A percentile compares a stretch with the other conserved stretches of the same genome.
These are phyloP conservation scores for Desoria tigrina DNA, from an alignment of 2,888 invertebrate genomes.

Conservation along the genomic window DNA sequence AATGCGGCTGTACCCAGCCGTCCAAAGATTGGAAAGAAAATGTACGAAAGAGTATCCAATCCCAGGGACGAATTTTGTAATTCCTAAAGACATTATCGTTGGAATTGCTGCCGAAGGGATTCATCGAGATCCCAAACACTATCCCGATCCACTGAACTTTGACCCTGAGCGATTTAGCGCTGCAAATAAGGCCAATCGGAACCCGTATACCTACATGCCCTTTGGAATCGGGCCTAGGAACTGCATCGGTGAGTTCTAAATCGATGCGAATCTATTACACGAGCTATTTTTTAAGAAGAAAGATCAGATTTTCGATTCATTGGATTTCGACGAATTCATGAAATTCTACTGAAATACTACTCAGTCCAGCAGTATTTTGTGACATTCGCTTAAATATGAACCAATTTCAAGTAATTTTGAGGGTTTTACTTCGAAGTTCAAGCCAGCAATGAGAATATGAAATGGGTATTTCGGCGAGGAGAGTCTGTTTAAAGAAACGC, in stretches of 20 bases:
- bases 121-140: conserved; percentile 31
- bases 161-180: conserved; percentile 38
- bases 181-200: conserved; percentile 22
- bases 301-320: too few species aligned
- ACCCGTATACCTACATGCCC: conserved; percentile 35
- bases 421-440: too few species aligned
- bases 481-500: too few species aligned
- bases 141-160: conserved; percentile 35
- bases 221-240: conserved; percentile 29
- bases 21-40: background rate
- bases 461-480: too few species aligned
- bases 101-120: conserved; percentile 3
- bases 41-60: conserved; percentile 11
- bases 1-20: background rate
- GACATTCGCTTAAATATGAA: too few species aligned
- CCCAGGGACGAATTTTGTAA: background rate
- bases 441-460: too few species aligned
- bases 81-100: background rate
- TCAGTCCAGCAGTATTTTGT: too few species aligned
- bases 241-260: background rate
- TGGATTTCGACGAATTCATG: too few species aligned
- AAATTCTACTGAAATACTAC: too few species aligned
- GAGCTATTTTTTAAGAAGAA: too few species aligned
- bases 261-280: too few species aligned
- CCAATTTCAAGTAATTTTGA: too few species aligned